A percentile compares a stretch with the other conserved stretches of the same genome.
Conservation (phyloP, 2,113 vertebrate species). For the Xerus inauris region DNA sequence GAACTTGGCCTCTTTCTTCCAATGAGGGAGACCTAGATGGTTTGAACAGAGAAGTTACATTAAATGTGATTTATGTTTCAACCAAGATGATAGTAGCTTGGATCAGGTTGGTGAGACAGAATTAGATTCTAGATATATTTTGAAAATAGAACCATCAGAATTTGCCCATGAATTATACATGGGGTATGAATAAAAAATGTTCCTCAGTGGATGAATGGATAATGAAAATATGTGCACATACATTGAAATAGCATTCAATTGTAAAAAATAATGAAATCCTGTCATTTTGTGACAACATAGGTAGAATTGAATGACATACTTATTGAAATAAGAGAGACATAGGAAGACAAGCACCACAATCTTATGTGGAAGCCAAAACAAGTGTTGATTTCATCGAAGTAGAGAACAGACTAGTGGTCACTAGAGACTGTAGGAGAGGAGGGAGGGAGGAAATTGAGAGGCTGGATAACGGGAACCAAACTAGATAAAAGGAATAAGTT, state of each 20-base stretch:
- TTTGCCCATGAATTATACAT: not conserved
- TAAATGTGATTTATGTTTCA: not conserved
- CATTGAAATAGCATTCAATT: not conserved
- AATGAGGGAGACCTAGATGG: not conserved
- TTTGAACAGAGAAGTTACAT: not conserved
- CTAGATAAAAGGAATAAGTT: not conserved
- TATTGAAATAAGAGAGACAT: not conserved
- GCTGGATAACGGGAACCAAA: not conserved
- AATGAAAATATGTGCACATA: not conserved
- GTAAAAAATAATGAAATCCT: not conserved
- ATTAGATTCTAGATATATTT: not conserved
- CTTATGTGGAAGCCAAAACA: not conserved
- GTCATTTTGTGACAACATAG: not conserved
- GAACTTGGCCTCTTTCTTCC: not conserved
- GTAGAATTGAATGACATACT: not conserved
- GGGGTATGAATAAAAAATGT: not conserved
- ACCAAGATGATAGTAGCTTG: not conserved
- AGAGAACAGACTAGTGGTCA: not conserved
- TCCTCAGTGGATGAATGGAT: not conserved
- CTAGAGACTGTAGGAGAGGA: not conserved
- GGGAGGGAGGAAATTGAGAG: fast-evolving
- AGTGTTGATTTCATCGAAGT: not conserved
- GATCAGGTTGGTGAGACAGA: not conserved
- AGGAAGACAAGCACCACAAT: not conserved
- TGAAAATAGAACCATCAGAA: not conserved